Conservation (phyloP, 2,888 invertebrate genomes). For the Oscheius myriophilus region DNA sequence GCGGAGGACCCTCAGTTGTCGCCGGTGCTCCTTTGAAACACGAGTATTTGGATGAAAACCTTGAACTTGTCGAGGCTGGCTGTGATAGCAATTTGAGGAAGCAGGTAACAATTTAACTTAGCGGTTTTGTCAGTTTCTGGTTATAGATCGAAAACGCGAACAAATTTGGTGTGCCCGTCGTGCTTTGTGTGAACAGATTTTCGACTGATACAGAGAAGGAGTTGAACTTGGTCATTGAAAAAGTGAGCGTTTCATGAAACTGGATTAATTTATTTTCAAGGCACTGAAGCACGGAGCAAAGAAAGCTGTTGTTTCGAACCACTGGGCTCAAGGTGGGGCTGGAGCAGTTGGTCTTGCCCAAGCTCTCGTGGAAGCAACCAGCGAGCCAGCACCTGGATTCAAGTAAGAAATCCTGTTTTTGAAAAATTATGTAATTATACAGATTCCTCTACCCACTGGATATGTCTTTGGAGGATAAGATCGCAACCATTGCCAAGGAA, state of each 20-base stretch:
- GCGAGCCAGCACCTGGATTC: slow-evolving; percentile 76
- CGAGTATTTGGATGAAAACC: slow-evolving; percentile 83
- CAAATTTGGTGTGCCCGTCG: slow-evolving; percentile 89
- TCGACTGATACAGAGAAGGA: slow-evolving; percentile 85
- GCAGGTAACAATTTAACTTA: slow-evolving; percentile 72
- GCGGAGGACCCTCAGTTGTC: slow-evolving; percentile 89
- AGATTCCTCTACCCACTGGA: slow-evolving; percentile 71
- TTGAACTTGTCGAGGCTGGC: slow-evolving; percentile 85
- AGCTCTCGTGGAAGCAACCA: slow-evolving; percentile 85
- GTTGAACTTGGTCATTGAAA: slow-evolving; percentile 81
- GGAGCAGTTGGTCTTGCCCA: slow-evolving; percentile 88
- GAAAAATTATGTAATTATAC: slow-evolving; percentile 13
- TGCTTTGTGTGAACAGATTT: slow-evolving; percentile 90
- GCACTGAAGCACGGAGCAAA: slow-evolving; percentile 84
- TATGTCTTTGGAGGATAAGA: slow-evolving; percentile 84
- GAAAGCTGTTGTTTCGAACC: slow-evolving; percentile 85
- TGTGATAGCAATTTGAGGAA: slow-evolving; percentile 85
- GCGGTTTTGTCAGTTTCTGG: not conserved
- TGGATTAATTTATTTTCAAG: slow-evolving; percentile 6
- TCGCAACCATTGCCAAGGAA: slow-evolving; percentile 85
- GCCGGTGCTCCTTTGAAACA: slow-evolving; percentile 79
- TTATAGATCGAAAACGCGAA: slow-evolving; percentile 85
- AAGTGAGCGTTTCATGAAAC: slow-evolving; percentile 24
- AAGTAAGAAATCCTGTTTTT: slow-evolving; percentile 69
- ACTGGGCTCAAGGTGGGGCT: slow-evolving; percentile 87